These are phyloP conservation scores for Drosophila rhopaloa DNA, from an alignment of 1,140 invertebrate species.

Conservation along the genomic window DNA sequence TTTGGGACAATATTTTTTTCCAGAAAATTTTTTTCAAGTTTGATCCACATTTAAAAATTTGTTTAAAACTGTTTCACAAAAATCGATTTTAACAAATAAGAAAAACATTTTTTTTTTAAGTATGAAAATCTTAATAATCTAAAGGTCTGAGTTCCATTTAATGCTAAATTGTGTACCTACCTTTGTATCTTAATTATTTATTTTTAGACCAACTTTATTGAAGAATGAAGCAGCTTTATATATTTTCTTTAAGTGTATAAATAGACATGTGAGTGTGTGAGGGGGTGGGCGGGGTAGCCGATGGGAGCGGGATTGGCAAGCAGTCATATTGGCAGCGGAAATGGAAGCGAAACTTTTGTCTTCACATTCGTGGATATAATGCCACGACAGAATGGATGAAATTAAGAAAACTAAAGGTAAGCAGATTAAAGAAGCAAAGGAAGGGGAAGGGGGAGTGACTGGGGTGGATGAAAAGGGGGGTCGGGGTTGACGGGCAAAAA, in stretches of 20 bases:
- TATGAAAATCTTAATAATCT: too few relatives aligned
- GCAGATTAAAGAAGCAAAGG: constrained; percentile 73
- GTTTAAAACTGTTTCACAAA: too few relatives aligned
- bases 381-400: constrained; percentile 76
- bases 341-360: constrained; percentile 80
- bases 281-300: background rate
- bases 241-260: constrained; percentile 1
- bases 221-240: too few relatives aligned
- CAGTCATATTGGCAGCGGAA: constrained; percentile 80
- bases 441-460: background rate
- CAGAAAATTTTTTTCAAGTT: too few relatives aligned
- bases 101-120: too few relatives aligned
- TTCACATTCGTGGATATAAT: constrained; percentile 76
- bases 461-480: background rate
- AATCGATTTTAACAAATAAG: too few relatives aligned
- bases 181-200: too few relatives aligned
- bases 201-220: too few relatives aligned
- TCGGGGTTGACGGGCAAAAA: constrained; percentile 56
- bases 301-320: constrained; percentile 15
- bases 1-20: too few relatives aligned
- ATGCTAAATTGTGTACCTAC: too few relatives aligned
- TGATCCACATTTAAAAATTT: too few relatives aligned
- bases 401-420: constrained; percentile 83
- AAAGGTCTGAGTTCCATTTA: too few relatives aligned
- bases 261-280: constrained; percentile 23